Evolutionary conservation across 1,140 invertebrate species (phyloP), one percentile per base, ranked within the genome.

Genomic region (Diabrotica virgifera): DNA sequence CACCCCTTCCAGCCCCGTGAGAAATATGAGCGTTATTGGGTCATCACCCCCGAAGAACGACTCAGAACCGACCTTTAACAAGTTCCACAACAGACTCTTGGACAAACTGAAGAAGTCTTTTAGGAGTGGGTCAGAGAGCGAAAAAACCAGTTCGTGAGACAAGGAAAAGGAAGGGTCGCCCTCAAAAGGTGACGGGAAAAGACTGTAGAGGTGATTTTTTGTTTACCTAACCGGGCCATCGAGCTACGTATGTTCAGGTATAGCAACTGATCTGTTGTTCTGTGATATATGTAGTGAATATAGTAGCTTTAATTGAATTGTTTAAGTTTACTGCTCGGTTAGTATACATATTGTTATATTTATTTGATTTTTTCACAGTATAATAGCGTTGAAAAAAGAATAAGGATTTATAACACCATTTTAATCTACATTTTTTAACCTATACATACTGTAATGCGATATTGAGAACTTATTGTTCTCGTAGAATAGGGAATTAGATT

Each of bases 11-110:
- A 84, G 83, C 36, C 80, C 75, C 70, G 79, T 75, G 71, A 85
- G 79, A 76, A 80, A 73, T 74, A 76, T 78, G 68, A 80, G 73
- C 73, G 76, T n/a, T n/a, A n/a, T 78, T 68, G 77, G 78, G 75
- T 72, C 80, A 72, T 85, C 82, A 70, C 86, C 86, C 59, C 85
- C 87, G 40, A 84, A 84, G 69, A 82, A 81, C 54, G 82, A 81
- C 56, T 46, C 40, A 10, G 64, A 82, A 13, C 85, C 81, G 70
- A 90, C 90, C 64, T 79, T 90, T 66, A 92, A 91, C 70, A 93
- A 93, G 81, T 93, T 94, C 78, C 91, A 93, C 83, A 88, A 85
- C 77, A 86, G 90, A 65, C 83, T 94, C 72, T 88, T 94, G 66
- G 91, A 94, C 77, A 92, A 92, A 79, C 78, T 94, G 72, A 90